Conservation (phyloP, 1,140 invertebrate genomes). For the Penaeus indicus region DNA sequence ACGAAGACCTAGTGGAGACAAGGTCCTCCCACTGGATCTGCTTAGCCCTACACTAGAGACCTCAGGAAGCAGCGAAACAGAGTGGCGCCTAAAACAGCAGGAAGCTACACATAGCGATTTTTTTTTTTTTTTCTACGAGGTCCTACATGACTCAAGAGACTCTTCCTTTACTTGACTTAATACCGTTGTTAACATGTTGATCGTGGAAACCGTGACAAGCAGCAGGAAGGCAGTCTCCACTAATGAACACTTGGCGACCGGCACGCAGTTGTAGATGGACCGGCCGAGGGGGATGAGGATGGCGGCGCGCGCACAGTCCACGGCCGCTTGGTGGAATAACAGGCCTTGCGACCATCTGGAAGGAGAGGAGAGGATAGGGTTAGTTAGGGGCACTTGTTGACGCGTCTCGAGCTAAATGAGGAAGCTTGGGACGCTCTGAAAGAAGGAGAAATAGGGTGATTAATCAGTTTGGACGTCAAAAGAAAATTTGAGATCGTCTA, state of each 20-base stretch:
- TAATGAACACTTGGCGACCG: constrained; percentile 88
- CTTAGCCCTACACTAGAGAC: neutral
- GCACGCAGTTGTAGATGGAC: constrained; percentile 85
- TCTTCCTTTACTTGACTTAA: constrained; percentile 67
- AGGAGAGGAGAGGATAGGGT: neutral
- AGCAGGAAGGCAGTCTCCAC: constrained; percentile 91
- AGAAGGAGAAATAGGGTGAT: neutral
- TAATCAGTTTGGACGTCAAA: neutral
- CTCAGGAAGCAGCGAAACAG: constrained; percentile 15
- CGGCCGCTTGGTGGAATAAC: constrained; percentile 87
- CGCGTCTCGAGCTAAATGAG: neutral
- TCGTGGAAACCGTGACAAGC: constrained; percentile 88
- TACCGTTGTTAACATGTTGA: constrained; percentile 88
- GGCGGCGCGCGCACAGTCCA: constrained; percentile 85
- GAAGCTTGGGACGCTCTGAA: neutral
- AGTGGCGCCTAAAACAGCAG: neutral
- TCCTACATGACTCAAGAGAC: constrained; percentile 51
- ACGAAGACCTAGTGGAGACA: no score
- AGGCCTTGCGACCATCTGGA: constrained; percentile 79
- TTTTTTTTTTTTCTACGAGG: neutral
- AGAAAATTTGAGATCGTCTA: neutral
- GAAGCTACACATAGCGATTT: constrained; percentile 22
- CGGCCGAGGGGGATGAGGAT: constrained; percentile 85
- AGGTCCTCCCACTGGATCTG: neutral
- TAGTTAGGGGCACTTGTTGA: no score